Conservation (phyloP, 2,888 invertebrate genomes). For the Trachelus troglodyta region DNA sequence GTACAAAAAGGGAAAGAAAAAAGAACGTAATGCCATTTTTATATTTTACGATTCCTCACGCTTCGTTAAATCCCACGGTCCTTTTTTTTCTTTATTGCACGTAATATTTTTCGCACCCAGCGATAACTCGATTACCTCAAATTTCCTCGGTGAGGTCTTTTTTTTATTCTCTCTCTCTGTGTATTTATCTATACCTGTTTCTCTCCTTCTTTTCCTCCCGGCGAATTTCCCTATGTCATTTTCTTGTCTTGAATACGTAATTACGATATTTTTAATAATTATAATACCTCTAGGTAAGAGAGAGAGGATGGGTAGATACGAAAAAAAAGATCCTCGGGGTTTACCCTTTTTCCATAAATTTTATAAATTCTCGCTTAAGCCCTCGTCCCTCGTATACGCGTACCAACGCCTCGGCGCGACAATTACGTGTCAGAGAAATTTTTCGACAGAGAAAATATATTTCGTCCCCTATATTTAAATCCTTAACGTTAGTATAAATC, state of each 20-base stretch:
- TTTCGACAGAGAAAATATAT: neutral
- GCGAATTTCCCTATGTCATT: neutral
- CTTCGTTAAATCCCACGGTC: neutral
- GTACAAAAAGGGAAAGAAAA: neutral
- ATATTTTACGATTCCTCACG: neutral
- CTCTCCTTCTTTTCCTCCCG: neutral
- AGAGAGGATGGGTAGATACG: no score
- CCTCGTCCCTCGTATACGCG: neutral
- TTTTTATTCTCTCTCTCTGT: neutral
- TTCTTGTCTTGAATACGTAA: neutral
- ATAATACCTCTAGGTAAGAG: neutral
- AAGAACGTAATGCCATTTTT: neutral
- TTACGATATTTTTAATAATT: neutral
- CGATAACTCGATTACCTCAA: conserved; percentile 6
- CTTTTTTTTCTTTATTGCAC: neutral
- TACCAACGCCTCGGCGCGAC: neutral
- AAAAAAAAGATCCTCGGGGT: neutral
- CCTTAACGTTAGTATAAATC: neutral
- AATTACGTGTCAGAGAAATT: neutral
- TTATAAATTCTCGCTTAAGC: neutral
- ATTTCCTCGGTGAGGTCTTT: neutral
- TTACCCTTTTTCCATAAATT: neutral
- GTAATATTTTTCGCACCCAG: neutral
- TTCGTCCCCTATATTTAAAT: neutral
- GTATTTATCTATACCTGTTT: neutral